Evolutionary conservation across 2,797 vertebrate genomes (phyloP).

Genomic region (Anabacerthia variegaticeps): DNA sequence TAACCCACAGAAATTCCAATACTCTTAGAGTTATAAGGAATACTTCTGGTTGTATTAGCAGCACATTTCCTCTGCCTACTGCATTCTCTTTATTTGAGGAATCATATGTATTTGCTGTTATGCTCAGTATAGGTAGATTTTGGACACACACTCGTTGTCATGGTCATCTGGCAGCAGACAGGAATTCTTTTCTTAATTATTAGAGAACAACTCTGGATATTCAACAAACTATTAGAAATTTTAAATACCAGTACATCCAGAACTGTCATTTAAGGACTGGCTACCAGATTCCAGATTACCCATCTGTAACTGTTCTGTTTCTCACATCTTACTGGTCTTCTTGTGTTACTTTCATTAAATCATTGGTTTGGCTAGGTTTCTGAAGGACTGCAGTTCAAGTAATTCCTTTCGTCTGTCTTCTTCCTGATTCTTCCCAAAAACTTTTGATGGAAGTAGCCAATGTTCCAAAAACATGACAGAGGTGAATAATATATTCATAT

Average conservation of each 20-base stretch:
- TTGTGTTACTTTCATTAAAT: background rate
- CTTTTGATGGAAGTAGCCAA: background rate
- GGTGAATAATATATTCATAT: background rate
- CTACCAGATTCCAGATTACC: background rate
- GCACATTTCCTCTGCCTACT: background rate
- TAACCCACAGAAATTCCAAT: background rate
- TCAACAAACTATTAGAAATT: background rate
- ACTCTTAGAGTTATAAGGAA: background rate
- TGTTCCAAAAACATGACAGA: background rate
- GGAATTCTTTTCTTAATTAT: background rate
- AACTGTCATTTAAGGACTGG: background rate
- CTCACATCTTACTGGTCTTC: background rate
- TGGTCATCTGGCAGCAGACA: background rate
- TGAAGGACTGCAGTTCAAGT: background rate
- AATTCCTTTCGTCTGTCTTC: background rate
- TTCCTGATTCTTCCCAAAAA: background rate
- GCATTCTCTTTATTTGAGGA: background rate
- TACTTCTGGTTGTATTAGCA: background rate
- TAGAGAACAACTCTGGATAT: background rate
- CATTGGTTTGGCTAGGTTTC: background rate
- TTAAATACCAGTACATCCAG: background rate
- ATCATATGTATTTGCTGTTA: background rate
- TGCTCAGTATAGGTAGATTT: background rate
- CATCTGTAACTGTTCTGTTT: background rate
- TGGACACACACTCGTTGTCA: background rate